These are phyloP conservation scores for Hetaerina americana DNA, from an alignment of 1,140 invertebrate species.

Conservation along the genomic window DNA sequence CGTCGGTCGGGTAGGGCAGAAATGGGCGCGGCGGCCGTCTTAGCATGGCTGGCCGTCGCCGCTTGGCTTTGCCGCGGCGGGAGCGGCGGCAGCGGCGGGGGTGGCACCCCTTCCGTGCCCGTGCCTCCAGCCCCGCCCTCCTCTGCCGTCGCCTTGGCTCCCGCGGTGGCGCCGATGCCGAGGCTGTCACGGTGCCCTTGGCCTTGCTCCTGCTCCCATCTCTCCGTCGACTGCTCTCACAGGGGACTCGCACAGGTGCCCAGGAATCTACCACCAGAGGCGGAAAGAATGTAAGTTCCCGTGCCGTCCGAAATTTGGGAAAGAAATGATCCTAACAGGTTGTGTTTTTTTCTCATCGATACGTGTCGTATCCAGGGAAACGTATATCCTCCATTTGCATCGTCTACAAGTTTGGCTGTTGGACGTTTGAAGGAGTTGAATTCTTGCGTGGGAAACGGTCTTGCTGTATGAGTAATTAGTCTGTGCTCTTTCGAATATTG, in stretches of 20 bases:
- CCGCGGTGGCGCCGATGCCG: background rate
- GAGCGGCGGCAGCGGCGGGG: background rate
- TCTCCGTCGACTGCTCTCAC: slow-evolving; percentile 68
- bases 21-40: background rate
- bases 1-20: background rate
- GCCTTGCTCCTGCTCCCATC: slow-evolving; percentile 61
- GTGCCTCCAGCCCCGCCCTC: background rate
- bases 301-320: background rate
- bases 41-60: background rate
- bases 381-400: no score
- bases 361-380: no score
- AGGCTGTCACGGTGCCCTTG: slow-evolving; percentile 48
- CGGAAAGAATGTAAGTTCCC: slow-evolving; percentile 70
- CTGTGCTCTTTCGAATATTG: no score
- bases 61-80: background rate
- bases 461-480: no score
- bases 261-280: slow-evolving; percentile 53
- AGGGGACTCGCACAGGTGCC: slow-evolving; percentile 65
- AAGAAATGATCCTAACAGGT: no score
- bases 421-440: no score
- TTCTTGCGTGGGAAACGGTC: no score
- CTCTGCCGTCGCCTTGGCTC: background rate
- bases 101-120: background rate
- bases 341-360: no score
- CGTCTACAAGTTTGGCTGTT: no score